Percentiles rank a stretch among this genome's conserved stretches.
Evolutionary conservation across 2,888 invertebrate genomes (phyloP).

Genomic region (Theretra japonica): DNA sequence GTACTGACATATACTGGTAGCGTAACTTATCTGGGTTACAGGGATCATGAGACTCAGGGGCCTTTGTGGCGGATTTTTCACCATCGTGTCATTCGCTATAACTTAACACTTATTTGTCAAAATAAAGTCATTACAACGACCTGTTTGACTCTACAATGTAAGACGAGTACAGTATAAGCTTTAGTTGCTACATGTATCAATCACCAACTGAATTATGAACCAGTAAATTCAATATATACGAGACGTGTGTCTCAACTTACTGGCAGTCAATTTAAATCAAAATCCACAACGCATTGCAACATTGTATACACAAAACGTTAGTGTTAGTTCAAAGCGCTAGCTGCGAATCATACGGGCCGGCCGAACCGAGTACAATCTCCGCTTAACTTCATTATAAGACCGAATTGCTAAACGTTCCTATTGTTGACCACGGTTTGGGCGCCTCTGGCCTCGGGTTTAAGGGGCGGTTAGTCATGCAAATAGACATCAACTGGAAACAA

Average conservation of each 20-base stretch:
- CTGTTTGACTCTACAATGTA: no score
- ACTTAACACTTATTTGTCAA: no score
- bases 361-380: constrained; percentile 68
- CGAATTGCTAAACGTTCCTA: constrained; percentile 80
- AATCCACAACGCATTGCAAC: constrained; percentile 17
- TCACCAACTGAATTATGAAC: background rate
- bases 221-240: constrained; percentile 1
- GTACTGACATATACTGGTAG: no score
- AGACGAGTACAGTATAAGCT: no score
- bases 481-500: constrained; percentile 69
- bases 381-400: constrained; percentile 80
- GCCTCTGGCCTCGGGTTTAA: constrained; percentile 55
- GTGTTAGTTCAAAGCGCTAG: constrained; percentile 50
- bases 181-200: background rate
- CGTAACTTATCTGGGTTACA: no score
- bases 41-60: no score
- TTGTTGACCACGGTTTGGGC: constrained; percentile 69
- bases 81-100: no score
- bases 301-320: constrained; percentile 47
- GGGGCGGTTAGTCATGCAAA: constrained; percentile 77
- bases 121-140: no score
- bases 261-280: constrained; percentile 29
- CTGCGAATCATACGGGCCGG: constrained; percentile 33
- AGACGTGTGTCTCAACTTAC: constrained; percentile 4
- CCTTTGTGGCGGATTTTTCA: no score